These are phyloP conservation scores for Tonatia bakeri DNA, from an alignment of 2,113 vertebrate species.

Conservation along the genomic window DNA sequence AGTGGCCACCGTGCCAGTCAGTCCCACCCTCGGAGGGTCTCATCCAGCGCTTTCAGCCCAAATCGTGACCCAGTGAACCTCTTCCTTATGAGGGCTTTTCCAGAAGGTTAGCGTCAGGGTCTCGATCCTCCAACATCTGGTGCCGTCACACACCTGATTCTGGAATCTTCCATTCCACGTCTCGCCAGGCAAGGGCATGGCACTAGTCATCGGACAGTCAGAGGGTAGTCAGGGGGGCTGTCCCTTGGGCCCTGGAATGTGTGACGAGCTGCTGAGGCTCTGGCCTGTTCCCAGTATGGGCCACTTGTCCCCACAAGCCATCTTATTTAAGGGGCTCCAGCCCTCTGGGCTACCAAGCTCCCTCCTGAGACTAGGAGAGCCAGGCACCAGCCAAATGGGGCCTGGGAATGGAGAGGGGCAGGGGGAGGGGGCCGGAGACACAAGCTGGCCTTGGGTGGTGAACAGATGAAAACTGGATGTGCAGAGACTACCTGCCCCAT, in stretches of 20 bases:
- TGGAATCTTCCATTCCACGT: neutral
- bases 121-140: neutral
- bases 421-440: neutral
- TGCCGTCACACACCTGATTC: neutral
- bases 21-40: neutral
- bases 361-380: neutral
- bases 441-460: neutral
- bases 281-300: neutral
- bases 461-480: neutral
- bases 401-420: neutral
- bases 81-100: neutral
- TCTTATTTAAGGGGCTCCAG: neutral
- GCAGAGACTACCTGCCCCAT: neutral
- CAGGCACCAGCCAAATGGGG: neutral
- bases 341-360: neutral
- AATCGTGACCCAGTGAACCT: fast-evolving
- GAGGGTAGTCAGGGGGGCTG: neutral
- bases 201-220: neutral
- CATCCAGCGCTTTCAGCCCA: neutral
- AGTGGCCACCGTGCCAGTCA: neutral
- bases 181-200: neutral
- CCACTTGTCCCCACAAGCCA: neutral
- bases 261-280: neutral
- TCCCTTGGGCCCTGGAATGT: fast-evolving
- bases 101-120: neutral